Evolutionary conservation across 2,113 vertebrate genomes (phyloP).

Genomic region (human (Homo sapiens)): DNA sequence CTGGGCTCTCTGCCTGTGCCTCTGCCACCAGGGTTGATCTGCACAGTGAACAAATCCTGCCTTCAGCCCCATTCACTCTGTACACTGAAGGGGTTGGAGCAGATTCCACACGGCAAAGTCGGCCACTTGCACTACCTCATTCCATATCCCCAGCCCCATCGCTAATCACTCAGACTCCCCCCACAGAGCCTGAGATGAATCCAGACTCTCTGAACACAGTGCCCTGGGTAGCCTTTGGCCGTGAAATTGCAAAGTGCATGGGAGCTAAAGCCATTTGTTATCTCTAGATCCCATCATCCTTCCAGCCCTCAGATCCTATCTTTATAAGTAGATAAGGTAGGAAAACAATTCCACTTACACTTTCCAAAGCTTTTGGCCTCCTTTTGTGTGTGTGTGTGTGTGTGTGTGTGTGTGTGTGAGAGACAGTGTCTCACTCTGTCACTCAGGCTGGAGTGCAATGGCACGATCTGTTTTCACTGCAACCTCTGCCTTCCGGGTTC

Average conservation of each 20-base stretch:
- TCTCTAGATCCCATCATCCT: not conserved
- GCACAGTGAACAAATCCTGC: not conserved
- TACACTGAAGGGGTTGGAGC: not conserved
- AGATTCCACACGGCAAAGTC: not conserved
- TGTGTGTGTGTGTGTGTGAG: too few relatives aligned
- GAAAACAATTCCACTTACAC: not conserved
- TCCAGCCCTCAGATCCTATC: not conserved
- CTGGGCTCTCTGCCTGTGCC: not conserved
- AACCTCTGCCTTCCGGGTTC: too few relatives aligned
- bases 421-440: too few relatives aligned
- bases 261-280: not conserved
- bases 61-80: not conserved
- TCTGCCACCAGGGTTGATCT: not conserved
- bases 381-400: too few relatives aligned
- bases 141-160: not conserved
- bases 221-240: not conserved
- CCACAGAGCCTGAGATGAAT: not conserved
- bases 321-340: not conserved
- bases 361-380: not conserved
- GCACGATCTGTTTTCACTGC: too few relatives aligned
- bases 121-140: not conserved
- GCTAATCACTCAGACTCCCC: not conserved
- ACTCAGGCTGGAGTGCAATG: too few relatives aligned
- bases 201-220: not conserved
- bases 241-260: not conserved